Conservation (phyloP, 2,797 vertebrate genomes). For the Eidolon dupreanum region DNA sequence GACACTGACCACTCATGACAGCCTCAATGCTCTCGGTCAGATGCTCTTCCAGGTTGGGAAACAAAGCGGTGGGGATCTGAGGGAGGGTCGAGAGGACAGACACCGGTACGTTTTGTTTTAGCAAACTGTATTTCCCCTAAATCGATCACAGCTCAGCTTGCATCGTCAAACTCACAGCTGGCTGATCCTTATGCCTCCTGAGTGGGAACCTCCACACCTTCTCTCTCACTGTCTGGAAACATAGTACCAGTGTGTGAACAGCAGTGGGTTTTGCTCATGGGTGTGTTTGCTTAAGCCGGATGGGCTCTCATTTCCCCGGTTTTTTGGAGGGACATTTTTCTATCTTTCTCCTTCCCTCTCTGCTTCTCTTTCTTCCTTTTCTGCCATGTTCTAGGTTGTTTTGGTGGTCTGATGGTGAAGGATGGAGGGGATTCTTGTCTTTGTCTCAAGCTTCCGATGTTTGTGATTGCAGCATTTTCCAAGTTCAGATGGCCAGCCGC, state of each 20-base stretch:
- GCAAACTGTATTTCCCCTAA: slow-evolving; percentile 51
- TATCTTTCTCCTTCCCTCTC: slow-evolving; percentile 41
- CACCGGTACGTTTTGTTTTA: slow-evolving; percentile 66
- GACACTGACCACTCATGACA: slow-evolving; percentile 76
- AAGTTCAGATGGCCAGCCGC: slow-evolving; percentile 57
- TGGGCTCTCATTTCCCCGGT: slow-evolving; percentile 49
- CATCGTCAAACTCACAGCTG: slow-evolving; percentile 67
- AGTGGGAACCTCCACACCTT: background rate
- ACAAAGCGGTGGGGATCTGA: background rate
- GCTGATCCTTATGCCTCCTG: background rate
- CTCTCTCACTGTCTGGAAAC: slow-evolving; percentile 57
- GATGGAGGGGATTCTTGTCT: background rate
- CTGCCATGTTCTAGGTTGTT: background rate
- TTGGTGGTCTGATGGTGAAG: background rate
- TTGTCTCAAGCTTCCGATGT: slow-evolving; percentile 45
- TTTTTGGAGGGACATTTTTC: background rate
- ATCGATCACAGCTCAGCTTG: background rate
- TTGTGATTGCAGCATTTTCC: background rate
- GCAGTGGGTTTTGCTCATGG: background rate
- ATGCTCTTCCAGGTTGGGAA: background rate
- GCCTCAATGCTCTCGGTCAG: background rate
- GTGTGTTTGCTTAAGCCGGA: slow-evolving; percentile 66
- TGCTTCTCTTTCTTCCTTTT: background rate
- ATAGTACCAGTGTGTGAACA: background rate
- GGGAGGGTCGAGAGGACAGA: slow-evolving; percentile 71